Evolutionary conservation across 2,797 vertebrate species (phyloP), one percentile per base, ranked within the genome.

Genomic region (Ataeniobius toweri): DNA sequence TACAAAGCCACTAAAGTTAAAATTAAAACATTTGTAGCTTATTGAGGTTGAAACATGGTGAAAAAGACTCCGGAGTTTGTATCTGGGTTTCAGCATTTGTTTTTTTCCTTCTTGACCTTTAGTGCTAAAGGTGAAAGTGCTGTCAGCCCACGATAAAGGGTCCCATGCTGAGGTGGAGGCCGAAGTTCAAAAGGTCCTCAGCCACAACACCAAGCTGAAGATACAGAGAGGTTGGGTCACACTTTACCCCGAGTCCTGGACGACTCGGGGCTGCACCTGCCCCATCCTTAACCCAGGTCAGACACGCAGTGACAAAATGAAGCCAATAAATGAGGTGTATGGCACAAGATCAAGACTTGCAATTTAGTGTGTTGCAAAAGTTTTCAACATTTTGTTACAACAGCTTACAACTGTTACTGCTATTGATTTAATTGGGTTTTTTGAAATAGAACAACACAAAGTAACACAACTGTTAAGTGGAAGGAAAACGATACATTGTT

Each of bases 181-280:
- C 86, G 98, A 98, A 93, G 96, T 99, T 87, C 97, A 98, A 92
- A 99, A 99, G 91, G 96, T 99, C 74, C 93, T 99, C 88, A 97
- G 89, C 82, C 93, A 97, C 93, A 97, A 95, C 86, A 95, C 96
- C 83, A 97, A 97, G 91, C 74, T 97, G 90, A 98, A 97, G 94
- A 95, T 98, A 81, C 93, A 95, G 44, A 93, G 93, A 44, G 96
- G 97, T 86, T 96, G 95, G 44, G 94, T 94, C 80, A 98, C 94
- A 0, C 95, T 99, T 61, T 99, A 98, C 88, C 98, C 98, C 1
- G 98, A 99, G 92, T 99, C 98, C 26, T 99, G 98, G 98, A 99
- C 97, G 0, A 96, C 96, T 56, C 95, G 97, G 89, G 98, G 98
- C 78, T 99, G 98, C 86, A 99, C 98, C 77, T 99, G 97, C 80